Evolutionary conservation across 2,113 vertebrate genomes (phyloP).

Genomic region (Pseudonaja textilis): DNA sequence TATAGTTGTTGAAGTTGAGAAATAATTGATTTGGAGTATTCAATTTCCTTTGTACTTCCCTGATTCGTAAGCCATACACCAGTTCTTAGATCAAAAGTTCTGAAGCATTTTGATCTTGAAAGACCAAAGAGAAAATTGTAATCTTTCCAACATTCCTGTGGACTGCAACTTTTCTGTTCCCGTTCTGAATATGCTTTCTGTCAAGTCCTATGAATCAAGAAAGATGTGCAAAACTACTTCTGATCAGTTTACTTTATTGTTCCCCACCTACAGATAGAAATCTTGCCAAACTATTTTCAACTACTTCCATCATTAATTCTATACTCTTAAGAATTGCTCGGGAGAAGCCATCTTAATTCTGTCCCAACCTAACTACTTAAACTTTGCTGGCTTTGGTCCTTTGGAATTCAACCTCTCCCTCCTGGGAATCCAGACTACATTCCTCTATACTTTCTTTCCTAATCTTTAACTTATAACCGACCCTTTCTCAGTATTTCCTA

Average conservation of each 20-base stretch:
- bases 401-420: background rate
- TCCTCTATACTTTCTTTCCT: background rate
- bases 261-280: background rate
- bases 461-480: background rate
- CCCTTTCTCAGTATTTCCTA: background rate
- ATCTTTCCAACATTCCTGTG: background rate
- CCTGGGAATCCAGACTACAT: background rate
- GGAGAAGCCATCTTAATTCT: background rate
- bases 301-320: background rate
- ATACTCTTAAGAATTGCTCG: background rate
- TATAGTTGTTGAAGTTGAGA: background rate
- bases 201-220: background rate
- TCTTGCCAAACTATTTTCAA: background rate
- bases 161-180: background rate
- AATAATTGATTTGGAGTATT: background rate
- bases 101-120: background rate
- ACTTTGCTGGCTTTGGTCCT: background rate
- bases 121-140: background rate
- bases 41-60: background rate
- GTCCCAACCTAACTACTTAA: background rate
- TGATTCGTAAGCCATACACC: background rate
- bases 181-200: background rate
- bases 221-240: background rate
- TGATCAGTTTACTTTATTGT: background rate
- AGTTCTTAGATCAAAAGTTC: background rate